phyloP scores from a whole-genome alignment of 1,140 invertebrate species.

The Zophobas morio region DNA sequence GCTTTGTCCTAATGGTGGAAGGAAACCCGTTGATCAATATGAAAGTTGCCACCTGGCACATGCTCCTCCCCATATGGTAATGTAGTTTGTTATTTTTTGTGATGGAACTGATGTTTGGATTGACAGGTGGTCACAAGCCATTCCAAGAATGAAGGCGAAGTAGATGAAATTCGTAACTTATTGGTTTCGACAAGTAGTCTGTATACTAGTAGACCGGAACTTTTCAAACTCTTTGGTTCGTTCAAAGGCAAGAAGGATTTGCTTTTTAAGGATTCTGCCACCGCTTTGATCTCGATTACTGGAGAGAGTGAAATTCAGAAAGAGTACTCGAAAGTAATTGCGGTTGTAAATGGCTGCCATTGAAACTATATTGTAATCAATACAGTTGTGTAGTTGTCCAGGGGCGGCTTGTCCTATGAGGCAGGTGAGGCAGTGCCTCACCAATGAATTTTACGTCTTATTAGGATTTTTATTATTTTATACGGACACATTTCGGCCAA shows the following conservation, averaged over 20 bases:
- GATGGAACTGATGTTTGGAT: slow-evolving; percentile 26
- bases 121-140: slow-evolving; percentile 68
- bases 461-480: no score
- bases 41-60: slow-evolving; percentile 75
- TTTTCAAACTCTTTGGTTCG: slow-evolving; percentile 70
- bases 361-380: not conserved
- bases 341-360: slow-evolving; percentile 51
- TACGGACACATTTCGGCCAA: no score
- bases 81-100: slow-evolving; percentile 29
- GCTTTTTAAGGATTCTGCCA: slow-evolving; percentile 69
- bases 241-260: slow-evolving; percentile 69
- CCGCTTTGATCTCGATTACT: slow-evolving; percentile 55
- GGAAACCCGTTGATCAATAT: slow-evolving; percentile 70
- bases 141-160: slow-evolving; percentile 65
- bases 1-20: slow-evolving; percentile 76
- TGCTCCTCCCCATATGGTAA: slow-evolving; percentile 72
- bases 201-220: slow-evolving; percentile 68
- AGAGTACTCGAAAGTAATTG: slow-evolving; percentile 54
- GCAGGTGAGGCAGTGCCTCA: no score
- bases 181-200: slow-evolving; percentile 66
- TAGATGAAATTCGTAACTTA: slow-evolving; percentile 71
- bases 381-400: no score
- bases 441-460: no score
- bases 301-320: slow-evolving; percentile 55
- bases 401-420: no score